These are phyloP conservation scores for Tamias sibiricus DNA, from an alignment of 2,113 vertebrate species.

Conservation along the genomic window DNA sequence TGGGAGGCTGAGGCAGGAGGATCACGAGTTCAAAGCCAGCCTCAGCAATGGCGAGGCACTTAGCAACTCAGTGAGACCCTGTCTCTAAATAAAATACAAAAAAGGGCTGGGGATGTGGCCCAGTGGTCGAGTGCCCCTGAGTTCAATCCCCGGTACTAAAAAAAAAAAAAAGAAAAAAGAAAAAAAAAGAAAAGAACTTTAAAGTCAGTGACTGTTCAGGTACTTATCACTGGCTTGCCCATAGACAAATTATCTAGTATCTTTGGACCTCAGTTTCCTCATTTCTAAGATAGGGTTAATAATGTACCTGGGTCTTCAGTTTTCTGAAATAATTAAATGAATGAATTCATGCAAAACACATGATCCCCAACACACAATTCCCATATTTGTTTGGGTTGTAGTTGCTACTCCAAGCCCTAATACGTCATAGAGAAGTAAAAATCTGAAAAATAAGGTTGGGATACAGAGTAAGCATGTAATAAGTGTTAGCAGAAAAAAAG, in stretches of 20 bases:
- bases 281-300: not conserved
- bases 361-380: not conserved
- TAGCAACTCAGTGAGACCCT: too few species aligned
- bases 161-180: not conserved
- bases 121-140: too few species aligned
- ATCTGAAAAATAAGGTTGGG: not conserved
- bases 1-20: too few species aligned
- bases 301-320: not conserved
- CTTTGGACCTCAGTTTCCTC: slow-evolving; percentile 5
- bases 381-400: not conserved
- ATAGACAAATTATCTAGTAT: not conserved
- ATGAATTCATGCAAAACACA: not conserved
- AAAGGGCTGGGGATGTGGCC: too few species aligned
- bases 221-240: not conserved
- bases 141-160: not conserved
- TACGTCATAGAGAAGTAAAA: not conserved
- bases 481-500: not conserved
- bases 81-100: too few species aligned
- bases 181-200: not conserved
- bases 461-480: not conserved
- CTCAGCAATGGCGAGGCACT: too few species aligned
- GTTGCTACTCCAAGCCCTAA: not conserved
- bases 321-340: slow-evolving; percentile 49
- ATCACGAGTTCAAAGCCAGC: too few species aligned
- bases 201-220: slow-evolving; percentile 2